Conservation (phyloP, 2,888 invertebrate species). For the Crematogaster levior region DNA sequence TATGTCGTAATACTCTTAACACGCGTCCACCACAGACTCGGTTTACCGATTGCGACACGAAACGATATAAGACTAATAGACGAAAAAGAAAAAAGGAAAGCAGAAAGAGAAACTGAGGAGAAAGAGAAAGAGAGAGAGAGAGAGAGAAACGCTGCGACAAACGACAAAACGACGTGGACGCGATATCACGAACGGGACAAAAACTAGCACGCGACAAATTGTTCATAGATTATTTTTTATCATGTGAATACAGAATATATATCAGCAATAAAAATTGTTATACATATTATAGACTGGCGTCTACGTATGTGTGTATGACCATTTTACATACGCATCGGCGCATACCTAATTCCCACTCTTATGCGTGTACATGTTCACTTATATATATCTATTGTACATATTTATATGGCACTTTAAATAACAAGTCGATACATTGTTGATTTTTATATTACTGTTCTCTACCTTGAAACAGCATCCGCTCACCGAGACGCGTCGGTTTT, state of each 20-base stretch:
- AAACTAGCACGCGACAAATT: constrained; percentile 80
- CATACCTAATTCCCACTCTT: constrained; percentile 62
- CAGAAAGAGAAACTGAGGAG: neutral
- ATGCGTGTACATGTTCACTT: constrained; percentile 70
- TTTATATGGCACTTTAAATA: constrained; percentile 74
- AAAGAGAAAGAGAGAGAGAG: neutral
- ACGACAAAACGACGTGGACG: constrained; percentile 33
- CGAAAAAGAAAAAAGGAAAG: neutral
- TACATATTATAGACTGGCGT: constrained; percentile 78
- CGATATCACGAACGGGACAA: constrained; percentile 41
- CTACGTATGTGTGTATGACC: constrained; percentile 59
- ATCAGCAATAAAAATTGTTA: constrained; percentile 89
- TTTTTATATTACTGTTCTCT: constrained; percentile 67
- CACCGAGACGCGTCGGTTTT: constrained; percentile 35
- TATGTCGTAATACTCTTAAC: constrained; percentile 4
- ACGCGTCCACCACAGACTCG: neutral
- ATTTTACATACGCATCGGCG: constrained; percentile 71
- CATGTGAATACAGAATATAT: constrained; percentile 88
- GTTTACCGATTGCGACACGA: neutral
- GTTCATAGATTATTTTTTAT: constrained; percentile 91
- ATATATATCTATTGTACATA: constrained; percentile 69
- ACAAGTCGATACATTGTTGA: constrained; percentile 72
- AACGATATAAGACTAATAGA: constrained; percentile 13
- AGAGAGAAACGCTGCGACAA: constrained; percentile 9
- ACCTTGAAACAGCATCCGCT: constrained; percentile 53